Evolutionary conservation across 2,888 invertebrate species (phyloP).

Genomic region (Digitonthophagus gazella): DNA sequence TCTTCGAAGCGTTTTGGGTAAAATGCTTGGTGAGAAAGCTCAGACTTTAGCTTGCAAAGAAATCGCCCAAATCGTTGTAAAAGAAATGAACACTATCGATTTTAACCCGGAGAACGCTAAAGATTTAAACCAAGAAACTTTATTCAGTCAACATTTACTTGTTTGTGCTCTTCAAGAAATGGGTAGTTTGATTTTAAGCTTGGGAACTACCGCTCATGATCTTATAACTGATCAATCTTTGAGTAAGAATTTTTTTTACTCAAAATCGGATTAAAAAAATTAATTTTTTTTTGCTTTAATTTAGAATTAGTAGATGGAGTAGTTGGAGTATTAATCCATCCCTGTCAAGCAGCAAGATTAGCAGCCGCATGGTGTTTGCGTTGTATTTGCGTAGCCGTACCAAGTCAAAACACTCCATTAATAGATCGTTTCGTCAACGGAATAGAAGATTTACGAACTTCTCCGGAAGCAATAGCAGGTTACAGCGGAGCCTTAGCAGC

Average conservation of each 20-base stretch:
- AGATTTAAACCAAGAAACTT: slow-evolving; percentile 85
- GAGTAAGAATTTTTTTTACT: slow-evolving; percentile 58
- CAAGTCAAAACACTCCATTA: slow-evolving; percentile 90
- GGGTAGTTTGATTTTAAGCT: slow-evolving; percentile 81
- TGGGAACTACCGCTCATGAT: slow-evolving; percentile 94
- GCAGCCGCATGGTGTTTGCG: slow-evolving; percentile 95
- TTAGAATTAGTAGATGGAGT: slow-evolving; percentile 73
- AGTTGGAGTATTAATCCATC: slow-evolving; percentile 85
- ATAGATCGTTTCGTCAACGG: slow-evolving; percentile 87
- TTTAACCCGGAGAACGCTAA: slow-evolving; percentile 91
- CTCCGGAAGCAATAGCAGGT: slow-evolving; percentile 84
- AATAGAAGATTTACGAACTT: slow-evolving; percentile 84
- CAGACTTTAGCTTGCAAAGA: slow-evolving; percentile 95
- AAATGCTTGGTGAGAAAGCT: slow-evolving; percentile 94
- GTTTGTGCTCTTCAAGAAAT: slow-evolving; percentile 95
- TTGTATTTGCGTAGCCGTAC: slow-evolving; percentile 89
- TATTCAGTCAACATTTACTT: slow-evolving; percentile 85
- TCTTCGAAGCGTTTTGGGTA: slow-evolving; percentile 85
- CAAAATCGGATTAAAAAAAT: too few relatives aligned
- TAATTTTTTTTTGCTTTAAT: background rate
- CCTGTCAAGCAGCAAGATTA: slow-evolving; percentile 88
- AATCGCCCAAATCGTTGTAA: slow-evolving; percentile 85
- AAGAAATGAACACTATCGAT: slow-evolving; percentile 94
- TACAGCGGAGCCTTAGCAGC: slow-evolving; percentile 94
- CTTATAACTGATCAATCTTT: slow-evolving; percentile 84